Conservation (phyloP, 2,797 vertebrate species). For the Pagetopsis macropterus region DNA sequence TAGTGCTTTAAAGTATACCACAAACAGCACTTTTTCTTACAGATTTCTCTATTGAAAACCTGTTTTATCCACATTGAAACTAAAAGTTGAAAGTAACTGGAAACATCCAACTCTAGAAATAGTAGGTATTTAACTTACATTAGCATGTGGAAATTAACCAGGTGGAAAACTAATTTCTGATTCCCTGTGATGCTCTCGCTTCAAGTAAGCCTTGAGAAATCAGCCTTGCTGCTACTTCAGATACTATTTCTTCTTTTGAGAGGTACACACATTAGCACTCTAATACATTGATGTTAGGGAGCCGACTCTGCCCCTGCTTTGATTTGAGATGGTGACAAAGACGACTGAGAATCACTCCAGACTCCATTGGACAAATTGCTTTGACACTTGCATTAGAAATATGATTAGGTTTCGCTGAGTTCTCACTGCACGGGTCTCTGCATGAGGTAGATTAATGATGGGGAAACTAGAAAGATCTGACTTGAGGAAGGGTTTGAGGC, state of each 20-base stretch:
- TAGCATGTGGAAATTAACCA: conserved; percentile 5
- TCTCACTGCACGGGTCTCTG: conserved; percentile 34
- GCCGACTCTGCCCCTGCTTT: conserved; percentile 34
- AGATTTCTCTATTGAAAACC: neutral
- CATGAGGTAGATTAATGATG: conserved; percentile 58
- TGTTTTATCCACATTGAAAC: neutral
- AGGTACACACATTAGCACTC: conserved; percentile 36
- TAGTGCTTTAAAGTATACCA: neutral
- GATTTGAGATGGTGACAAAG: conserved; percentile 39
- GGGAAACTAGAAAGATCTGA: conserved; percentile 15
- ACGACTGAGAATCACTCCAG: conserved; percentile 37
- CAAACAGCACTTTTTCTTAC: neutral
- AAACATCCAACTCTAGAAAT: neutral
- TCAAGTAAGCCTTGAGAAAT: conserved; percentile 47
- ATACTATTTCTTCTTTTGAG: conserved; percentile 19
- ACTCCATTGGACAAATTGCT: conserved; percentile 42
- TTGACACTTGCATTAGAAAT: conserved; percentile 50
- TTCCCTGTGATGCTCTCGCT: conserved; percentile 11
- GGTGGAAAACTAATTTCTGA: conserved; percentile 8
- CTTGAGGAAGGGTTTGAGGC: conserved; percentile 2
- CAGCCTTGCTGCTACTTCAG: conserved; percentile 37
- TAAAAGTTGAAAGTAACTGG: neutral
- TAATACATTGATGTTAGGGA: conserved; percentile 38
- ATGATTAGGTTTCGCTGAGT: conserved; percentile 44
- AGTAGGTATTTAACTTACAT: neutral